A percentile compares a stretch with the other conserved stretches of the same genome.
phyloP scores from a whole-genome alignment of 2,113 vertebrate genomes.

The Peucedramus taeniatus region DNA sequence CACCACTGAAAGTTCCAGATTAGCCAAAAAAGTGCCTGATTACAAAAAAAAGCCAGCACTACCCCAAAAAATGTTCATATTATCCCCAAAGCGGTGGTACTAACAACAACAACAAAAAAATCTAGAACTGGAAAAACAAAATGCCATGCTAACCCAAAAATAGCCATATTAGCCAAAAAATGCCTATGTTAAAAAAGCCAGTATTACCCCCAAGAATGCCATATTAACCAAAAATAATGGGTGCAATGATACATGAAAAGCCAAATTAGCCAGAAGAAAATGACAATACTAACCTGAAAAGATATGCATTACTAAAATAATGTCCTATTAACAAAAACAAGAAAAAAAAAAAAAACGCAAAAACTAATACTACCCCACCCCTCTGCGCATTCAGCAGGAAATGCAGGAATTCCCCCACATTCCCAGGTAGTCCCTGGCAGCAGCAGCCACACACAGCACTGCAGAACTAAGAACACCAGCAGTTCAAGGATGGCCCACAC shows the following conservation, averaged over 20 bases:
- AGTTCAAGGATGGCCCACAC: not conserved
- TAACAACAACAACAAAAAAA: not conserved
- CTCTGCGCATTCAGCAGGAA: not conserved
- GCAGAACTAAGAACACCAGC: not conserved
- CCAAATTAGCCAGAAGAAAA: not conserved
- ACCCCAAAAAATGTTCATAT: not conserved
- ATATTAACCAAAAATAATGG: not conserved
- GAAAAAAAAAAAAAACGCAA: not conserved
- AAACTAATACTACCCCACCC: accelerated
- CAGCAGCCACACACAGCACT: not conserved
- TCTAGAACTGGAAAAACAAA: not conserved
- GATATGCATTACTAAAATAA: not conserved
- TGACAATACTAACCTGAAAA: not conserved
- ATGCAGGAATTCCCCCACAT: not conserved
- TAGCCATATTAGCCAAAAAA: not conserved
- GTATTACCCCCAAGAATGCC: not conserved
- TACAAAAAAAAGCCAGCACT: not conserved
- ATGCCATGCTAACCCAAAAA: not conserved
- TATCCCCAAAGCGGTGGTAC: not conserved
- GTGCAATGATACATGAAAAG: accelerated
- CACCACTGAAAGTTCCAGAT: not conserved
- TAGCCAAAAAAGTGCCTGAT: not conserved
- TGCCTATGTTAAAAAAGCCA: not conserved
- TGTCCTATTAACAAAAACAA: not conserved
- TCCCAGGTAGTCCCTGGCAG: not conserved